These are phyloP conservation scores for Lerema accius DNA, from an alignment of 1,140 invertebrate species.

Conservation along the genomic window DNA sequence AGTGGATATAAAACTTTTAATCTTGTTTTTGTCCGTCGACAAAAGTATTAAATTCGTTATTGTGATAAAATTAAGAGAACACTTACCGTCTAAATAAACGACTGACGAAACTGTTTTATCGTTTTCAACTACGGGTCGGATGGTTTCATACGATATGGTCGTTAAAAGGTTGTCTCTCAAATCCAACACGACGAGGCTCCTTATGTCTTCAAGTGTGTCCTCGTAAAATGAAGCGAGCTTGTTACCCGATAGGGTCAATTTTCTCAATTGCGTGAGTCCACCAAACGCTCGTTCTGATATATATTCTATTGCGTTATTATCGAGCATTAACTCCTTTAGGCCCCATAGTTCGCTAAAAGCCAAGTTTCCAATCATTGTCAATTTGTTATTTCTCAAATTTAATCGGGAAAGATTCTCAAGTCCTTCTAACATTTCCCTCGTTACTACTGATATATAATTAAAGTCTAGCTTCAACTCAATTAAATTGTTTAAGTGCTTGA, in stretches of 20 bases:
- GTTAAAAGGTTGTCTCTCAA: slow-evolving; percentile 88
- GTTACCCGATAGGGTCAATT: slow-evolving; percentile 88
- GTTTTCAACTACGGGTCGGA: slow-evolving; percentile 87
- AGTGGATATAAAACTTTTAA: slow-evolving; percentile 1
- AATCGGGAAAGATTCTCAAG: slow-evolving; percentile 86
- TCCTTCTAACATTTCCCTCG: slow-evolving; percentile 87
- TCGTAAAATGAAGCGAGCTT: slow-evolving; percentile 86
- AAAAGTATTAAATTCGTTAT: neutral
- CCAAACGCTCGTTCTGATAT: slow-evolving; percentile 88
- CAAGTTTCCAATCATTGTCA: slow-evolving; percentile 88
- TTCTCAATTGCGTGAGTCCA: slow-evolving; percentile 86
- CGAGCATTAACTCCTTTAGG: slow-evolving; percentile 88
- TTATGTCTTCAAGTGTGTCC: slow-evolving; percentile 86
- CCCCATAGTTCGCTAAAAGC: slow-evolving; percentile 89
- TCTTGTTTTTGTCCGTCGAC: neutral
- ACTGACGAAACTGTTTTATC: slow-evolving; percentile 83
- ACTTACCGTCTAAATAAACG: slow-evolving; percentile 90
- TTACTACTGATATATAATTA: slow-evolving; percentile 88
- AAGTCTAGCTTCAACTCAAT: slow-evolving; percentile 87
- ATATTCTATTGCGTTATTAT: slow-evolving; percentile 85
- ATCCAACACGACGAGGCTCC: slow-evolving; percentile 87
- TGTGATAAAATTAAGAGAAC: slow-evolving; percentile 22
- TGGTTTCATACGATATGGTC: slow-evolving; percentile 88
- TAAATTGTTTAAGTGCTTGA: slow-evolving; percentile 86
- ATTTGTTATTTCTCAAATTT: slow-evolving; percentile 86